Conservation (phyloP, 2,797 vertebrate genomes). For the Naso thynnoides region DNA sequence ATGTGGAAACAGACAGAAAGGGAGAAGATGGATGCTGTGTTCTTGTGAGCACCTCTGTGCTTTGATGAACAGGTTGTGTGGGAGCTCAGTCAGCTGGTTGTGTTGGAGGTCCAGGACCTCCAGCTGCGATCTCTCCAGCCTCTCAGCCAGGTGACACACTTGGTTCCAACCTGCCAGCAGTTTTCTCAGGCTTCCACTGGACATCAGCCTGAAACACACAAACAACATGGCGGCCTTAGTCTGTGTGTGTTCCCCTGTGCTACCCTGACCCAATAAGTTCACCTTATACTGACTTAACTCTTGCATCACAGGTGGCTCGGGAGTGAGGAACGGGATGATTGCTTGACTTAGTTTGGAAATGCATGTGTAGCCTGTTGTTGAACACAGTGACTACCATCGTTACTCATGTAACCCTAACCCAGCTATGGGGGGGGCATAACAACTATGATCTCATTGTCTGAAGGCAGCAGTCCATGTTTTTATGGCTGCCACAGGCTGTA, state of each 20-base stretch:
- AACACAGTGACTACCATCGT: background rate
- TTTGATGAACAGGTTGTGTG: conserved; percentile 92
- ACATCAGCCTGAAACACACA: conserved; percentile 87
- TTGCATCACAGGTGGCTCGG: background rate
- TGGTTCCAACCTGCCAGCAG: conserved; percentile 92
- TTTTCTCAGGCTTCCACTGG: conserved; percentile 91
- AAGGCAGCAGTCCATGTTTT: background rate
- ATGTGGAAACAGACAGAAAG: background rate
- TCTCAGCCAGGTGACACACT: conserved; percentile 88
- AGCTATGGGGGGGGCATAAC: too few species aligned
- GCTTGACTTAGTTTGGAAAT: background rate
- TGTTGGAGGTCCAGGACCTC: conserved; percentile 96
- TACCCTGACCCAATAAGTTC: background rate
- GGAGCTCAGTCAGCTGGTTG: conserved; percentile 93
- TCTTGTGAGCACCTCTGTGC: conserved; percentile 87
- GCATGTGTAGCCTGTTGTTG: background rate
- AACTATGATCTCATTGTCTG: background rate
- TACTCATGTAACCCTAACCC: background rate
- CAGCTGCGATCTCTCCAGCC: conserved; percentile 88
- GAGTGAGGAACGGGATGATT: background rate
- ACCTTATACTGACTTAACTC: background rate
- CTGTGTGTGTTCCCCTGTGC: background rate
- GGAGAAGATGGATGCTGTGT: background rate
- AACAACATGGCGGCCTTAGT: conserved; percentile 31
- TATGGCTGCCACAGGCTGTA: conserved; percentile 1